These are phyloP conservation scores for Lathamus discolor DNA, from an alignment of 2,113 vertebrate genomes.

Conservation along the genomic window DNA sequence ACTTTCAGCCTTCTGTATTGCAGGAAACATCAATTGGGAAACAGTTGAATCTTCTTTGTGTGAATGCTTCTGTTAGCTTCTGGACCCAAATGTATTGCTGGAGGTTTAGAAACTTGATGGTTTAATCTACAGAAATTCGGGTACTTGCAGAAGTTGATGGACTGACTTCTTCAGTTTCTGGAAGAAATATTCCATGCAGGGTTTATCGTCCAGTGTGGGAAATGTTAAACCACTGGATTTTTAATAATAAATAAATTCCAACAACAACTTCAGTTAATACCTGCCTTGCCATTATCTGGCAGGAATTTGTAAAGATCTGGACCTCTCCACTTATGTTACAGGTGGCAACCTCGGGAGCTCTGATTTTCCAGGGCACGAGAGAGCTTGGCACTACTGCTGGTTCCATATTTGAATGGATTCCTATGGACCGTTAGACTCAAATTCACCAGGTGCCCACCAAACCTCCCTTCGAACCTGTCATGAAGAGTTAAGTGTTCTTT, in stretches of 20 bases:
- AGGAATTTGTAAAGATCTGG: constrained; percentile 69
- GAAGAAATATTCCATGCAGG: constrained; percentile 47
- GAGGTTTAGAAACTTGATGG: constrained; percentile 70
- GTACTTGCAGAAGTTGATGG: constrained; percentile 67
- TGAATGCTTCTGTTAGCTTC: constrained; percentile 31
- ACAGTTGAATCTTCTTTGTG: constrained; percentile 7
- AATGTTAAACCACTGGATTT: constrained; percentile 44
- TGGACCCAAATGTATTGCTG: constrained; percentile 57
- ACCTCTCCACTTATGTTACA: constrained; percentile 71
- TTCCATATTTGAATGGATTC: constrained; percentile 70
- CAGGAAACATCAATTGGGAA: constrained; percentile 2
- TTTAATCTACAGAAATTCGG: constrained; percentile 71
- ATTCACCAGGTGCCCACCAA: constrained; percentile 67
- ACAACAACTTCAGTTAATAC: constrained; percentile 37
- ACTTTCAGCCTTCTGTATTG: constrained; percentile 47
- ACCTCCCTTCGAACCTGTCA: constrained; percentile 67
- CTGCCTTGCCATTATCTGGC: constrained; percentile 59
- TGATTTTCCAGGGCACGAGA: constrained; percentile 71
- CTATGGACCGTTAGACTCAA: constrained; percentile 69
- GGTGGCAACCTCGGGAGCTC: constrained; percentile 69
- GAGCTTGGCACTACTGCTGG: constrained; percentile 68
- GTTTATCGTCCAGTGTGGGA: constrained; percentile 48
- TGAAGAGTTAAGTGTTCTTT: constrained; percentile 69
- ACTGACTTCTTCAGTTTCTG: constrained; percentile 55
- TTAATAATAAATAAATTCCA: constrained; percentile 37